phyloP scores from a whole-genome alignment of 2,113 vertebrate genomes.

The Chaetura pelagica region DNA sequence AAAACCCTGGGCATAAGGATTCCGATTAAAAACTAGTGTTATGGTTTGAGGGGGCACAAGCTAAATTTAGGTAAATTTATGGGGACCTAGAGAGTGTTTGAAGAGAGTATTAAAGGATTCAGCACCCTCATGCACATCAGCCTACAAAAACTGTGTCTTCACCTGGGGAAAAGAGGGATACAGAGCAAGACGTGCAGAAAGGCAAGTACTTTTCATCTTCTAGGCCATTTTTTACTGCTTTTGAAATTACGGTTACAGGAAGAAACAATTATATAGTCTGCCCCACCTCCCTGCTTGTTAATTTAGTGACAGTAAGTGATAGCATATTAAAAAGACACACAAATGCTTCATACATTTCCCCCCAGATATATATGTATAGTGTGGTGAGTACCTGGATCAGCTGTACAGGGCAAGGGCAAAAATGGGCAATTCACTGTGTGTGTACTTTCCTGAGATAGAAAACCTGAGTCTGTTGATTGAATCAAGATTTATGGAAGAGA shows the following conservation, averaged over 20 bases:
- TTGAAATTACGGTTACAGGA: neutral
- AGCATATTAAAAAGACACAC: neutral
- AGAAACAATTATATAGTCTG: neutral
- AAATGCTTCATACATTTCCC: neutral
- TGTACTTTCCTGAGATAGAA: too few species aligned
- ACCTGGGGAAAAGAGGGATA: conserved; percentile 32
- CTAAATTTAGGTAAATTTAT: too few species aligned
- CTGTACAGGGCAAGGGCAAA: too few species aligned
- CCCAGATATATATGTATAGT: neutral
- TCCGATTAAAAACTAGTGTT: too few species aligned
- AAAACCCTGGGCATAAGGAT: too few species aligned
- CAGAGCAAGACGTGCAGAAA: conserved; percentile 66
- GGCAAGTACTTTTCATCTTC: conserved; percentile 53
- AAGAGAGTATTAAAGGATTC: conserved; percentile 79
- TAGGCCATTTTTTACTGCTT: neutral
- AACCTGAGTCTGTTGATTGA: too few species aligned
- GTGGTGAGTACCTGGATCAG: too few species aligned
- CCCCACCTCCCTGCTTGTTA: neutral
- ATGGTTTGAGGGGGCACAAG: too few species aligned
- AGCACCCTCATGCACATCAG: neutral
- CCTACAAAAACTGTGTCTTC: neutral
- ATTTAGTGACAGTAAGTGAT: neutral
- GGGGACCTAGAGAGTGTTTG: too few species aligned
- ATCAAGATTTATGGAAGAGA: neutral
- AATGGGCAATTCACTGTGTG: too few species aligned